A percentile compares a stretch with the other conserved stretches of the same genome.
Conservation (phyloP, 2,113 vertebrate genomes). For the Pygathrix nemaeus region DNA sequence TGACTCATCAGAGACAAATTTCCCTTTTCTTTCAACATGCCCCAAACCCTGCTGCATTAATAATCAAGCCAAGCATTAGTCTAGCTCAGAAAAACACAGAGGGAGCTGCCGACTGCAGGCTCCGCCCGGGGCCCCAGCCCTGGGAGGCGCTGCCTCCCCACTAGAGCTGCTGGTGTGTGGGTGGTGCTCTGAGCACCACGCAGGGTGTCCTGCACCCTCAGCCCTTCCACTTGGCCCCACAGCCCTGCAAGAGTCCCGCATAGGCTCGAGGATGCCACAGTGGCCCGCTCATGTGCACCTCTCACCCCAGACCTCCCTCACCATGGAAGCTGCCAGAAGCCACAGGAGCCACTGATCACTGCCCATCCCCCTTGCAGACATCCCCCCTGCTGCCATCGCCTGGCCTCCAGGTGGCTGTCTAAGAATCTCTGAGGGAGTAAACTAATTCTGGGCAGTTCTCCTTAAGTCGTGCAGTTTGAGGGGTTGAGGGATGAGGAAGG, state of each 20-base stretch:
- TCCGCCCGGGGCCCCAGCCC: fast-evolving
- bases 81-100: background rate
- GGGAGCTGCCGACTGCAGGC: fast-evolving
- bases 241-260: too few relatives aligned
- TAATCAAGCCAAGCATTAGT: too few relatives aligned
- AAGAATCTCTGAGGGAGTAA: background rate
- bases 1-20: fast-evolving
- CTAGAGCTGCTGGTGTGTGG: fast-evolving
- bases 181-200: background rate
- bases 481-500: fast-evolving
- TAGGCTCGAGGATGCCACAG: too few relatives aligned
- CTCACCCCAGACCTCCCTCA: background rate
- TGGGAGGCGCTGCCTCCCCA: fast-evolving
- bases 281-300: background rate
- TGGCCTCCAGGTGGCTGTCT: too few relatives aligned
- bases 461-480: background rate
- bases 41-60: background rate
- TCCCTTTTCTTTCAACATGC: background rate
- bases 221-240: background rate
- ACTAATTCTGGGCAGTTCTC: background rate
- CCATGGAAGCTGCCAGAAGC: fast-evolving
- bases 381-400: too few relatives aligned
- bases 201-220: background rate
- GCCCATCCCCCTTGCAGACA: background rate
- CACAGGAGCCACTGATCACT: fast-evolving